Conservation (phyloP, 1,140 invertebrate species). For the Zaprionus kolodkinae region DNA sequence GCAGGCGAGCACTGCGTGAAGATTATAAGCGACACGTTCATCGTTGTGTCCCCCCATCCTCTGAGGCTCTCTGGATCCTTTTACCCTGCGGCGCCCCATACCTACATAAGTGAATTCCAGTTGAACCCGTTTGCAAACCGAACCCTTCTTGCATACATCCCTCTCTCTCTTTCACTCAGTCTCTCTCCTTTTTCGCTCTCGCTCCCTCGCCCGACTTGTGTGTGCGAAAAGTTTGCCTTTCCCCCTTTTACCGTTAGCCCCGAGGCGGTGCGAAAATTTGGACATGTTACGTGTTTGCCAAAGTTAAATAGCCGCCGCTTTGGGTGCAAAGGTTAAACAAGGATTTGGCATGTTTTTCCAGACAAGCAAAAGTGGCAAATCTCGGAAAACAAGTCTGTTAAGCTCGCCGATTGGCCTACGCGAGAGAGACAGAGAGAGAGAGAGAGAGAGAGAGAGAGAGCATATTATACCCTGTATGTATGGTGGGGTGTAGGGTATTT, state of each 20-base stretch:
- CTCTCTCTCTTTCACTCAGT: constrained; percentile 4
- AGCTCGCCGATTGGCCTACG: not conserved
- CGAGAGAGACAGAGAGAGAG: not conserved
- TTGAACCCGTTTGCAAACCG: constrained; percentile 60
- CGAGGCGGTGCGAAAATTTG: constrained; percentile 76
- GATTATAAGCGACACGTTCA: constrained; percentile 75
- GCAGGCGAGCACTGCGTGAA: constrained; percentile 68
- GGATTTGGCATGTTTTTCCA: constrained; percentile 75
- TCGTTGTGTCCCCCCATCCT: not conserved
- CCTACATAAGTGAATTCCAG: constrained; percentile 61
- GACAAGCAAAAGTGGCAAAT: constrained; percentile 32
- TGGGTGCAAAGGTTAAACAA: constrained; percentile 78
- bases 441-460: not conserved
- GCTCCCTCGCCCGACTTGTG: not conserved
- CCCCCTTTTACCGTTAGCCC: constrained; percentile 20
- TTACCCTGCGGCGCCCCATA: constrained; percentile 23
- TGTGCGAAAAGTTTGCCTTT: constrained; percentile 71
- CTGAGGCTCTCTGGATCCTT: not conserved
- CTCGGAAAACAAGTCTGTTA: constrained; percentile 25
- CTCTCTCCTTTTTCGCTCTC: not conserved
- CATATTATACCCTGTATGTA: constrained; percentile 20
- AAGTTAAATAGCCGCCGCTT: constrained; percentile 81
- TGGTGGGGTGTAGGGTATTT: not conserved
- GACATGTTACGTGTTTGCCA: constrained; percentile 80
- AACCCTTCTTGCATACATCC: constrained; percentile 16